Conservation (phyloP, 2,888 invertebrate species). For the Lycaena phlaeas region DNA sequence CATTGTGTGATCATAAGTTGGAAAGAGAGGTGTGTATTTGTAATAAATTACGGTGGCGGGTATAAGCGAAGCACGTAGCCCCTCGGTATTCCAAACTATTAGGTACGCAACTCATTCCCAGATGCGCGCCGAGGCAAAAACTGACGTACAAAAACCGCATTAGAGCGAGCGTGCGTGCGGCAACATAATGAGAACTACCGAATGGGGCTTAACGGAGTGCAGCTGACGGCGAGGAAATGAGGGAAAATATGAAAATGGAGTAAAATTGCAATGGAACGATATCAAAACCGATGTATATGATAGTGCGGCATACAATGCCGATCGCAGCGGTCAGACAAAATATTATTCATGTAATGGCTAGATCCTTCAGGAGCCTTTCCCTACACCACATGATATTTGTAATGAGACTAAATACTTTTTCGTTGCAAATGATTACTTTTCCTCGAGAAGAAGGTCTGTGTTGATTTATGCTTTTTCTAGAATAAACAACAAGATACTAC, state of each 20-base stretch:
- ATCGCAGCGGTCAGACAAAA: too few species aligned
- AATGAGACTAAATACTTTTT: too few species aligned
- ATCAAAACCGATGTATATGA: slow-evolving; percentile 11
- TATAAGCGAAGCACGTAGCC: slow-evolving; percentile 20
- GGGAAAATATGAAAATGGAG: slow-evolving; percentile 21
- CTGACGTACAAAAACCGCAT: slow-evolving; percentile 23
- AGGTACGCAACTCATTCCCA: slow-evolving; percentile 24
- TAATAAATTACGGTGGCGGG: slow-evolving; percentile 19
- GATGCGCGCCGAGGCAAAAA: slow-evolving; percentile 20
- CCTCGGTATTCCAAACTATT: slow-evolving; percentile 24
- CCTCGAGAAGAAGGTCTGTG: too few species aligned
- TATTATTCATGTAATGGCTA: too few species aligned
- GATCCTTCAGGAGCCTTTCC: too few species aligned
- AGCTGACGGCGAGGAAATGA: slow-evolving; percentile 21
- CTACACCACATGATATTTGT: too few species aligned
- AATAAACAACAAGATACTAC: too few species aligned
- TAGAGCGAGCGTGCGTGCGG: slow-evolving; percentile 24
- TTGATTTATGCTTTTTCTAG: too few species aligned
- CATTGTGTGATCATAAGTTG: background rate
- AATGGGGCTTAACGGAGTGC: slow-evolving; percentile 26
- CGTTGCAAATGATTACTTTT: too few species aligned
- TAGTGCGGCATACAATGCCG: slow-evolving; percentile 3
- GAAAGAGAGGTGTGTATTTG: slow-evolving; percentile 15
- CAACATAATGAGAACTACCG: slow-evolving; percentile 18
- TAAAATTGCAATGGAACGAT: slow-evolving; percentile 10